Evolutionary conservation across 2,113 vertebrate species (phyloP).

Genomic region (Bujurquina vittata): DNA sequence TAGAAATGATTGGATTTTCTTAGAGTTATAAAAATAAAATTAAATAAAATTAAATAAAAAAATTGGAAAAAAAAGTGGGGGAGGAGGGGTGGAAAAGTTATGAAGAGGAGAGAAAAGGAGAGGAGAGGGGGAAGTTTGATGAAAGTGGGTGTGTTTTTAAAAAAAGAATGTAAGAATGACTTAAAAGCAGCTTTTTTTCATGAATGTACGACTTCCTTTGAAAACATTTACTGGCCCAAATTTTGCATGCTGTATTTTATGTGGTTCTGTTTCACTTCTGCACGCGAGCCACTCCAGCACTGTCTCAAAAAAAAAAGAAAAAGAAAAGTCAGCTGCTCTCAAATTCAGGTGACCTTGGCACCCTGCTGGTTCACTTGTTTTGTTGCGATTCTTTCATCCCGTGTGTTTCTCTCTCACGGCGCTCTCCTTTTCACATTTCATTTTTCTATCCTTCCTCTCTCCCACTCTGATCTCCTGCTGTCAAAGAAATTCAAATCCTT

Average conservation of each 20-base stretch:
- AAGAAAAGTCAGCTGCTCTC: conserved; percentile 31
- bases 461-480: conserved; percentile 57
- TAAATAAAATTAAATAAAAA: conserved; percentile 11
- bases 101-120: background rate
- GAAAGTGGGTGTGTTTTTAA: background rate
- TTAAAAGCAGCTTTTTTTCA: background rate
- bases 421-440: conserved; percentile 37
- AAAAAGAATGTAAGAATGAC: background rate
- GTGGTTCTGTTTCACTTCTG: background rate
- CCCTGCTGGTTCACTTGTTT: conserved; percentile 67
- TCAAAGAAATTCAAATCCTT: conserved; percentile 60
- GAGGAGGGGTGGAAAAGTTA: conserved; percentile 20
- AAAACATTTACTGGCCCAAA: background rate
- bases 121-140: background rate
- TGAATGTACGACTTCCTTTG: background rate
- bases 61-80: background rate
- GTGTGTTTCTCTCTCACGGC: conserved; percentile 15
- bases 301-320: background rate
- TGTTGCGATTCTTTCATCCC: conserved; percentile 63
- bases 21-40: conserved; percentile 54
- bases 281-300: background rate
- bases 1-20: conserved; percentile 78
- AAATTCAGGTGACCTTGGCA: conserved; percentile 61
- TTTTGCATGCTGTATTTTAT: background rate
- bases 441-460: conserved; percentile 31